Percentiles rank a stretch among this genome's conserved stretches.
These are phyloP conservation scores for Myanophis thanlyinensis DNA, from an alignment of 2,113 vertebrate genomes.

Conservation along the genomic window DNA sequence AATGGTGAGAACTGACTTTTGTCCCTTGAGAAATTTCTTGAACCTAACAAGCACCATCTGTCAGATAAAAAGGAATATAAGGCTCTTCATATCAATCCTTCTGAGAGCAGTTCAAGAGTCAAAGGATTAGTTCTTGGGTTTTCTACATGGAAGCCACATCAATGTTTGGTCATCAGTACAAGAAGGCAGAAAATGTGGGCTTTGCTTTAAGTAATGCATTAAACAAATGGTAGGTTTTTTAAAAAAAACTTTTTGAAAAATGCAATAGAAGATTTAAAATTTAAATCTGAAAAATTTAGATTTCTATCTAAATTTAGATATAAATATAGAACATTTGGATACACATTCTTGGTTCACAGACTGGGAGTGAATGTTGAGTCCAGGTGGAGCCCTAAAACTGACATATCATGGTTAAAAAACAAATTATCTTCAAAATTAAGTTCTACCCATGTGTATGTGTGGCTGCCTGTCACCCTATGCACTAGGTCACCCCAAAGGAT, in stretches of 20 bases:
- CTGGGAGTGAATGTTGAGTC: not conserved
- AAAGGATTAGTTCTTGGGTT: not conserved
- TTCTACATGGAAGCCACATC: not conserved
- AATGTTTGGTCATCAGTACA: not conserved
- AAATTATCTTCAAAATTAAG: too few relatives aligned
- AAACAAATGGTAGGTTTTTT: not conserved
- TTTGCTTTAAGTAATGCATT: not conserved
- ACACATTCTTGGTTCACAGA: not conserved
- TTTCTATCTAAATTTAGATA: too few relatives aligned
- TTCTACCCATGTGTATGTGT: too few relatives aligned
- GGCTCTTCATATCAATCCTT: conserved; percentile 26
- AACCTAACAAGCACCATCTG: conserved; percentile 71
- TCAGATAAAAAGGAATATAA: conserved; percentile 45
- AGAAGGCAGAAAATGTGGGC: not conserved
- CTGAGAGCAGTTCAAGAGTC: not conserved
- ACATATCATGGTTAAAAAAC: too few relatives aligned
- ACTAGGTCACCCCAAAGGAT: too few relatives aligned
- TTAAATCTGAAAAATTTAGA: too few relatives aligned
- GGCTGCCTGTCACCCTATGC: too few relatives aligned
- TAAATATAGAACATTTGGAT: not conserved
- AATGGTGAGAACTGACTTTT: conserved; percentile 71
- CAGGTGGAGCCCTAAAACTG: not conserved
- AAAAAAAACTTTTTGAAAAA: not conserved
- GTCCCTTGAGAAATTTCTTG: conserved; percentile 66
- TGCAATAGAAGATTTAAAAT: not conserved